A percentile compares a stretch with the other conserved stretches of the same genome.
phyloP scores from a whole-genome alignment of 2,113 vertebrate genomes.

The Blennius ocellaris region DNA sequence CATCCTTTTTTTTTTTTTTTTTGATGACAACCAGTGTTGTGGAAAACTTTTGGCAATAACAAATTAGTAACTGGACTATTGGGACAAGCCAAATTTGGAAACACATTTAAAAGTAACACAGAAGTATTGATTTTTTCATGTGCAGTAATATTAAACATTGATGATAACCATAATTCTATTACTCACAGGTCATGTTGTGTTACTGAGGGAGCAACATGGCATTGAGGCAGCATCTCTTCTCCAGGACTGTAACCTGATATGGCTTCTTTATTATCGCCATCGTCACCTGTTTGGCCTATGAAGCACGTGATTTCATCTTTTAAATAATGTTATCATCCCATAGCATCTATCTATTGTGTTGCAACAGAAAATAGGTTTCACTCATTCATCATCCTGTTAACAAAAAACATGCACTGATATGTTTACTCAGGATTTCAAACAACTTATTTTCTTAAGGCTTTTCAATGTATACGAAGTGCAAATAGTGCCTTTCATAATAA shows the following conservation, averaged over 20 bases:
- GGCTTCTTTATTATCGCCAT: conserved; percentile 22
- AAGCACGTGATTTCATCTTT: conserved; percentile 11
- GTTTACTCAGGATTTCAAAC: too few species aligned
- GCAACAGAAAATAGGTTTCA: not conserved
- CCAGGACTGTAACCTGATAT: conserved; percentile 14
- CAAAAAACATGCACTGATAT: too few species aligned
- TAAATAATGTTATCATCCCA: not conserved
- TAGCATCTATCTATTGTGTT: not conserved
- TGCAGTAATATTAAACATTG: not conserved
- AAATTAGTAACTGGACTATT: too few species aligned
- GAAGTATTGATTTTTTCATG: too few species aligned
- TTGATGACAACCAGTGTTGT: too few species aligned
- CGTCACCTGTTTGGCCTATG: conserved; percentile 11
- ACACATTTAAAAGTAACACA: too few species aligned
- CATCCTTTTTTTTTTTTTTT: too few species aligned
- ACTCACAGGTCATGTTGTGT: conserved; percentile 70
- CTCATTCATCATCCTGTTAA: not conserved
- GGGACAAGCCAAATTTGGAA: too few species aligned
- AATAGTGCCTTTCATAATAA: too few species aligned
- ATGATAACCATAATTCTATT: not conserved
- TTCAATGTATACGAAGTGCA: too few species aligned
- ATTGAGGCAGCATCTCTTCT: conserved; percentile 40
- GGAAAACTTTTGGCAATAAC: too few species aligned
- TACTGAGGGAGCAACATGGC: conserved; percentile 31
- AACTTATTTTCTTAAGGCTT: too few species aligned